Evolutionary conservation across 1,140 invertebrate species (phyloP).

Genomic region (Bombus confusus): DNA sequence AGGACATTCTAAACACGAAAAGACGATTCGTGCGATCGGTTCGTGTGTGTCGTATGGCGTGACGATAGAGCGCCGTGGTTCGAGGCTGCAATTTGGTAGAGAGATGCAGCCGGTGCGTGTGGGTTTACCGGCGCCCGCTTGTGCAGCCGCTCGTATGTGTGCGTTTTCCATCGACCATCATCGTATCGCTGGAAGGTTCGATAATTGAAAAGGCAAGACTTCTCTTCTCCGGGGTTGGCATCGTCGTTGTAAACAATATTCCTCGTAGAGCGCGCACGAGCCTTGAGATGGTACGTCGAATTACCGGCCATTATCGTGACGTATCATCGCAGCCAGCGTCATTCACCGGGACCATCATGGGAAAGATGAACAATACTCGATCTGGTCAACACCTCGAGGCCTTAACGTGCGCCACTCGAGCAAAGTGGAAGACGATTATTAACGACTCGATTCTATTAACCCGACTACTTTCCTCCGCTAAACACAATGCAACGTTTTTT

Average conservation of each 20-base stretch:
- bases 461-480: constrained; percentile 45
- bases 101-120: constrained; percentile 61
- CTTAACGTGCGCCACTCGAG: constrained; percentile 57
- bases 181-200: constrained; percentile 68
- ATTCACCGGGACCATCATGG: constrained; percentile 66
- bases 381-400: constrained; percentile 67
- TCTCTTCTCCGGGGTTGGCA: constrained; percentile 42
- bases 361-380: constrained; percentile 68
- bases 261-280: constrained; percentile 64
- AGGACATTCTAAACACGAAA: background rate
- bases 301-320: constrained; percentile 78
- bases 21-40: background rate
- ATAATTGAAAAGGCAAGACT: constrained; percentile 73
- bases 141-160: constrained; percentile 8
- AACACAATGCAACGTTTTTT: constrained; percentile 25
- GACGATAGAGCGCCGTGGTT: background rate
- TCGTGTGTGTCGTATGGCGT: background rate
- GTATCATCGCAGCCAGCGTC: constrained; percentile 74
- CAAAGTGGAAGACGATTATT: constrained; percentile 67
- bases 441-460: constrained; percentile 65
- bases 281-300: constrained; percentile 69
- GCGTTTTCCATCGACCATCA: constrained; percentile 53
- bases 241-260: constrained; percentile 71
- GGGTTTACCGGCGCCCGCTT: constrained; percentile 58
- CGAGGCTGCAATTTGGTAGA: constrained; percentile 54